phyloP scores from a whole-genome alignment of 2,797 vertebrate genomes.

The Pipistrellus pygmaeus region DNA sequence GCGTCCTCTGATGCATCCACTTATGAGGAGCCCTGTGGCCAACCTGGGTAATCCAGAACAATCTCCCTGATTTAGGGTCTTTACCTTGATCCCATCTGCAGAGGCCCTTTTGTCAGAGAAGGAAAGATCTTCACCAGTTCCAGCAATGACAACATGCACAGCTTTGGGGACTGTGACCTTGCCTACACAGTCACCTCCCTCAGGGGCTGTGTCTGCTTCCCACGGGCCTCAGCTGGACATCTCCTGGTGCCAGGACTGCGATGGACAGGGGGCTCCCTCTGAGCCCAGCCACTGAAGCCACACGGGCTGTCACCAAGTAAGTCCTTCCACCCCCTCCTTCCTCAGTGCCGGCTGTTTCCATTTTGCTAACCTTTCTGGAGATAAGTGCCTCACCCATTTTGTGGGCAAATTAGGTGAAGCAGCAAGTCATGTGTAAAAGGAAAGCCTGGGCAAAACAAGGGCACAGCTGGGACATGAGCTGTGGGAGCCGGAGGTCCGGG shows the following conservation, averaged over 20 bases:
- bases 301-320: no score
- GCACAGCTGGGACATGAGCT: background rate
- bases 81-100: background rate
- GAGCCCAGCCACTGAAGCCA: background rate
- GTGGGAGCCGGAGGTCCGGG: background rate
- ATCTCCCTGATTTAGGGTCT: background rate
- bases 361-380: background rate
- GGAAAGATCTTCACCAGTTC: background rate
- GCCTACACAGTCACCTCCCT: background rate
- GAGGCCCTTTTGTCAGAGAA: background rate
- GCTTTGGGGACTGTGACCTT: background rate
- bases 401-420: background rate
- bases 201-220: background rate
- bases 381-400: background rate
- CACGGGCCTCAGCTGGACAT: background rate
- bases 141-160: background rate
- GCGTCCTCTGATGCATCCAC: background rate
- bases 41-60: background rate
- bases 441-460: background rate
- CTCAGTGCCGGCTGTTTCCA: background rate
- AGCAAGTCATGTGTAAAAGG: background rate
- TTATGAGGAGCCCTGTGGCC: background rate
- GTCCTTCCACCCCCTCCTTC: background rate
- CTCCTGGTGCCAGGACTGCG: background rate
- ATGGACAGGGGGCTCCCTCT: background rate